Evolutionary conservation across 2,888 invertebrate species (phyloP).

Genomic region (Tiliacea citrago): DNA sequence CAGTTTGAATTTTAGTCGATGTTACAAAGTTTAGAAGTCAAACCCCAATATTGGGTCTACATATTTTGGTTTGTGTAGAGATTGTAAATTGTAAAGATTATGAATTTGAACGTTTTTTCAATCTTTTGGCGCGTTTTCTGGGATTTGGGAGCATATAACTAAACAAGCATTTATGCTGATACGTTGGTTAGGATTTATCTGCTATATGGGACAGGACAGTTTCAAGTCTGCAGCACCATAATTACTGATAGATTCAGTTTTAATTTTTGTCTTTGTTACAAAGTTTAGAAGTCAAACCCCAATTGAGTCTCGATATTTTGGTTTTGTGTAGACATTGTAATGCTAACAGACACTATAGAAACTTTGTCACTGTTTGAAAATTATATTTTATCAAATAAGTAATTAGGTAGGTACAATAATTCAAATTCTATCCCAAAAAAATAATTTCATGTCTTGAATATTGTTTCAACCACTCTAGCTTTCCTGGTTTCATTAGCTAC

Average conservation of each 20-base stretch:
- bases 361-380: not conserved
- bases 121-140: conserved; percentile 34
- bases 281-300: not conserved
- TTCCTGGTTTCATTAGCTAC: conserved; percentile 39
- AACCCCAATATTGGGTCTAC: too few relatives aligned
- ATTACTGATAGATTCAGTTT: not conserved
- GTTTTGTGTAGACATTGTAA: not conserved
- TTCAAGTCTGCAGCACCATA: not conserved
- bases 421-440: not conserved
- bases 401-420: not conserved
- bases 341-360: not conserved
- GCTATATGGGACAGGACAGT: not conserved
- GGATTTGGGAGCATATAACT: not conserved
- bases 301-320: not conserved
- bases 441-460: not conserved
- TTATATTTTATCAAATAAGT: too few relatives aligned
- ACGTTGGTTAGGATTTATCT: not conserved
- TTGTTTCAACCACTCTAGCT: not conserved
- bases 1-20: too few relatives aligned
- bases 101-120: conserved; percentile 52
- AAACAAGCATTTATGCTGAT: not conserved
- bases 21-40: too few relatives aligned
- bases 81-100: too few relatives aligned
- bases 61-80: too few relatives aligned
- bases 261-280: not conserved